Base-by-base conservation (phyloP, 2,797 vertebrate genomes). In the Lophius americanus region DNA sequence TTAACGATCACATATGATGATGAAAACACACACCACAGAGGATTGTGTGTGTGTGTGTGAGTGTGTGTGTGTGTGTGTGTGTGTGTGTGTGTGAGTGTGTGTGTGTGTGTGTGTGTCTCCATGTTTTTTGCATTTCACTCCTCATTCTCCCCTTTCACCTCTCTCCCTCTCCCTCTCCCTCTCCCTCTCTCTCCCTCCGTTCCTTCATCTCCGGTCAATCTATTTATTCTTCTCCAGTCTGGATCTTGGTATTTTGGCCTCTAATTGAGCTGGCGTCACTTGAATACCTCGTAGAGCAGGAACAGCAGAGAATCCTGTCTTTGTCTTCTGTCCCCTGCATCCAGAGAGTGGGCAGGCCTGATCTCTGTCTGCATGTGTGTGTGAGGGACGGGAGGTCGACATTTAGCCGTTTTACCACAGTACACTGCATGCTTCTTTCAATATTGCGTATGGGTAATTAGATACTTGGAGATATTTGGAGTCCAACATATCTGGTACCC, bases 191-290 rank as follows among this genome's bases (percentile, higher is more conserved):
- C 56, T 72, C 53, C 55, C 41, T 64, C 68, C 63, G 74, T 76
- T 61, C 53, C 60, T 66, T 78, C 56, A 64, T 76, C 74, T 64
- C 59, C 59, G 23, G 55, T 39, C 58, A 46, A 76, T 85, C 61
- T 64, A 60, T 60, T 49, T n/a, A 65, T 72, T 64, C 67, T 53
- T 78, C 64, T 39, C 63, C 70, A 68, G 65, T 78, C 78, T 81
- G 78, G 51, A 71, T 82, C 81, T 83, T 87, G 86, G 88, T 82
- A 89, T 91, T 90, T 84, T 57, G 75, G 71, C 70, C 68, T 84
- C 78, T 85, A 87, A 89, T 90, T 86, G 88, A 90, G 82, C 85
- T 91, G 85, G 88, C 79, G 55, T 88, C 82, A 86, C 83, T 85
- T 74, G 83, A 91, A 89, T 84, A 76, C 84, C 71, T 84, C 70